Percentiles rank a stretch among this genome's conserved stretches.
Conservation (phyloP, 2,113 vertebrate genomes). For the Albula goreensis region DNA sequence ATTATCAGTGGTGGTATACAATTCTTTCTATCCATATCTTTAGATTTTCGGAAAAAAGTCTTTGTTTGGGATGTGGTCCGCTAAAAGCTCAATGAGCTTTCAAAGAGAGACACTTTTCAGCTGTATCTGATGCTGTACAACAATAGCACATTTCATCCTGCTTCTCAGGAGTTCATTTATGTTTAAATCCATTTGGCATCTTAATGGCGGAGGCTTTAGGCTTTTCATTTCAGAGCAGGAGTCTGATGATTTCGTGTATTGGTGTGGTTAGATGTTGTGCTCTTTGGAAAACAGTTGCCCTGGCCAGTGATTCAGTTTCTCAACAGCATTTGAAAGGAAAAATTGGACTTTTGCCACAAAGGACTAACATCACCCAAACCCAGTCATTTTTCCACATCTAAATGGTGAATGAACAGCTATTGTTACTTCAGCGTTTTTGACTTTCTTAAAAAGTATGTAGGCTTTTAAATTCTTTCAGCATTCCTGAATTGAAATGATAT, state of each 20-base stretch:
- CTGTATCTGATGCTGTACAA: neutral
- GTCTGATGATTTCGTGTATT: neutral
- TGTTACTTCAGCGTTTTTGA: neutral
- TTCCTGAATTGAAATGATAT: neutral
- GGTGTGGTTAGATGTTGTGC: neutral
- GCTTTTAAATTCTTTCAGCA: neutral
- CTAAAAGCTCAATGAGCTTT: neutral
- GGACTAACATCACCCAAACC: neutral
- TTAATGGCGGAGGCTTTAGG: neutral
- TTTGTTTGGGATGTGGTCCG: neutral
- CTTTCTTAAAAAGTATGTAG: neutral
- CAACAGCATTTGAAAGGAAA: neutral
- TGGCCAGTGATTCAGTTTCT: neutral
- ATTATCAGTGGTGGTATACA: neutral
- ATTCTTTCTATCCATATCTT: neutral
- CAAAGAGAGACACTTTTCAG: neutral
- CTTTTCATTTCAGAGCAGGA: neutral
- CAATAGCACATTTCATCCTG: neutral
- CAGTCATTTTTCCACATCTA: neutral
- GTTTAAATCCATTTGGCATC: neutral
- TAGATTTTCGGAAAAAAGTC: conserved; percentile 26
- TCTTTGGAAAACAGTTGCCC: neutral
- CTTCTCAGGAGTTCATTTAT: neutral
- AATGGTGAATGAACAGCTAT: neutral
- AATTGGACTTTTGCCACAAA: neutral